Percentiles rank a stretch among this genome's conserved stretches.
Evolutionary conservation across 2,113 vertebrate species (phyloP).

Genomic region (Oreochromis spilurus): DNA sequence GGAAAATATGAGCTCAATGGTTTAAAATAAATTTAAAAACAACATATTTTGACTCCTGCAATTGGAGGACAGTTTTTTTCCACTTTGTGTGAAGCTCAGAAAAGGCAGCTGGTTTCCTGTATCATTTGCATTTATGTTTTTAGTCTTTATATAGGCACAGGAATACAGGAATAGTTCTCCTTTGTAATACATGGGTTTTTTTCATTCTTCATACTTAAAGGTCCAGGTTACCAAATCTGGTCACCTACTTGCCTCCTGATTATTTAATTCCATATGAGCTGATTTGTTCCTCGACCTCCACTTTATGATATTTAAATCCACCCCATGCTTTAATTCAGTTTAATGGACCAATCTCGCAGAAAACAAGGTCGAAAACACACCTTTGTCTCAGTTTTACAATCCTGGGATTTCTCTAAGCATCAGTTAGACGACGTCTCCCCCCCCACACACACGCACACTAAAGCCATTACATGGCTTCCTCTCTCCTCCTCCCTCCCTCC

Average conservation of each 20-base stretch:
- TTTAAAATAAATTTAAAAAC: not conserved
- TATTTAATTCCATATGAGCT: not conserved
- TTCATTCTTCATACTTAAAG: not conserved
- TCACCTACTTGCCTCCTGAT: not conserved
- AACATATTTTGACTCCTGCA: not conserved
- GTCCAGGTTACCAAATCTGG: not conserved
- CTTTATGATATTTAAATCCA: not conserved
- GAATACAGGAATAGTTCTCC: not conserved
- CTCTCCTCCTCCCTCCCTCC: not conserved
- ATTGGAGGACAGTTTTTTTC: not conserved
- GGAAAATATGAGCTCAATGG: not conserved
- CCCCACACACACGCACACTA: not conserved
- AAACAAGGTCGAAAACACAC: not conserved
- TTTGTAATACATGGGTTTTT: not conserved
- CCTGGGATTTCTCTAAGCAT: slow-evolving; percentile 17
- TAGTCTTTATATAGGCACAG: not conserved
- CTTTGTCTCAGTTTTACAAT: not conserved
- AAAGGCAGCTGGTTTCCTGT: not conserved
- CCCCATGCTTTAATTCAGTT: not conserved
- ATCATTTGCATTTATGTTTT: not conserved
- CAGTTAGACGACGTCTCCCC: not conserved
- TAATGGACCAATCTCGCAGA: not conserved
- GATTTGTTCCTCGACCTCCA: not conserved
- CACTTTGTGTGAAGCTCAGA: not conserved
- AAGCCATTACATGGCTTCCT: slow-evolving; percentile 34